Evolutionary conservation across 2,113 vertebrate species (phyloP).

Genomic region (Tor tambroides): DNA sequence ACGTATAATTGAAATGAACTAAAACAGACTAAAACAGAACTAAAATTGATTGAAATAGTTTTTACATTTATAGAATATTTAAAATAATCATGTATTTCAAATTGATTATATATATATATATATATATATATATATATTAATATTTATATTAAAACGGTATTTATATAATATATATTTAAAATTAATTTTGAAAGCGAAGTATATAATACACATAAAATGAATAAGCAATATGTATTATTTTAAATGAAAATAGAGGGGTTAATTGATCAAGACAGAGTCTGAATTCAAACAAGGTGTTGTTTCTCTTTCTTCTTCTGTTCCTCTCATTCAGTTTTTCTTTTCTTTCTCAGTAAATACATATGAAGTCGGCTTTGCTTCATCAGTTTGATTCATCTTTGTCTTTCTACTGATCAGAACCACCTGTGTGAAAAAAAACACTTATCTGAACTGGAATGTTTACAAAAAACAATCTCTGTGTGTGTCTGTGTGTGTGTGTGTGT

Average conservation of each 20-base stretch:
- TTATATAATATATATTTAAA: too few species aligned
- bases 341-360: neutral
- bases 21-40: too few species aligned
- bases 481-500: neutral
- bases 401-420: conserved; percentile 38
- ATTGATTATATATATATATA: too few species aligned
- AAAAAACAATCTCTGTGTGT: conserved; percentile 11
- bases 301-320: neutral
- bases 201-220: neutral
- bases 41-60: too few species aligned
- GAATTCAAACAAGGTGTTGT: neutral
- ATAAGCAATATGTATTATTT: neutral
- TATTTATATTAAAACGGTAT: too few species aligned
- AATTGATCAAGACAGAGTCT: neutral
- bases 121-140: too few species aligned
- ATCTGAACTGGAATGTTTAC: conserved; percentile 37
- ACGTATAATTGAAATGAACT: too few species aligned
- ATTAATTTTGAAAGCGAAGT: neutral
- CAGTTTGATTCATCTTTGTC: conserved; percentile 36
- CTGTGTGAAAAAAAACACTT: conserved; percentile 8
- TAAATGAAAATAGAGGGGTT: neutral
- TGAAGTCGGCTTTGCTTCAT: neutral
- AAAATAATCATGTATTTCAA: too few species aligned
- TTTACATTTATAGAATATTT: too few species aligned
- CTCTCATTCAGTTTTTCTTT: neutral